Evolutionary conservation across 2,797 vertebrate species (phyloP).

Genomic region (Coilia nasus): DNA sequence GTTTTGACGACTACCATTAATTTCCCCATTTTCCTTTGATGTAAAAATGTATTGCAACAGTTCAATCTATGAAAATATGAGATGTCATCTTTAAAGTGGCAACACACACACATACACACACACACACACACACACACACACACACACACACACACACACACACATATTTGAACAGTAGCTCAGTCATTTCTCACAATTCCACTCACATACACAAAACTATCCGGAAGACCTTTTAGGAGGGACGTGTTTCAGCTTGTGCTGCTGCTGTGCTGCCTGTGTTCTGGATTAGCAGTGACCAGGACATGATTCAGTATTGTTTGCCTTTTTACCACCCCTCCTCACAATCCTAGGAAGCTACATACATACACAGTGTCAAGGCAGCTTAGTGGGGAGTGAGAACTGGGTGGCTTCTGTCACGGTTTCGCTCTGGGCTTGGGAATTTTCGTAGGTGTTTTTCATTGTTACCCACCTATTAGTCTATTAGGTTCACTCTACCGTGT

Average conservation of each 20-base stretch:
- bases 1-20: not conserved
- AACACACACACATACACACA: too few species aligned
- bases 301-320: not conserved
- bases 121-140: too few species aligned
- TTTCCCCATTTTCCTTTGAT: not conserved
- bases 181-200: not conserved
- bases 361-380: not conserved
- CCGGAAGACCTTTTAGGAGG: not conserved
- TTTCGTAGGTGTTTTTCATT: too few species aligned
- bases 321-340: too few species aligned
- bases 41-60: not conserved
- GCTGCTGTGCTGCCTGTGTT: not conserved
- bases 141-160: too few species aligned
- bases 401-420: not conserved
- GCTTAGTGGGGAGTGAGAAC: slow-evolving; percentile 10
- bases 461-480: too few species aligned
- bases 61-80: not conserved
- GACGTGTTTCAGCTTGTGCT: not conserved
- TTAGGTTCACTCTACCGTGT: too few species aligned
- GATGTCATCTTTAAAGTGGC: slow-evolving; percentile 1
- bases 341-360: not conserved
- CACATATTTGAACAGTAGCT: not conserved
- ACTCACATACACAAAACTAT: not conserved
- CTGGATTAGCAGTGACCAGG: not conserved
- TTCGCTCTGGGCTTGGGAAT: too few species aligned